Conservation (phyloP, 1,140 invertebrate genomes). For the Maniola jurtina region DNA sequence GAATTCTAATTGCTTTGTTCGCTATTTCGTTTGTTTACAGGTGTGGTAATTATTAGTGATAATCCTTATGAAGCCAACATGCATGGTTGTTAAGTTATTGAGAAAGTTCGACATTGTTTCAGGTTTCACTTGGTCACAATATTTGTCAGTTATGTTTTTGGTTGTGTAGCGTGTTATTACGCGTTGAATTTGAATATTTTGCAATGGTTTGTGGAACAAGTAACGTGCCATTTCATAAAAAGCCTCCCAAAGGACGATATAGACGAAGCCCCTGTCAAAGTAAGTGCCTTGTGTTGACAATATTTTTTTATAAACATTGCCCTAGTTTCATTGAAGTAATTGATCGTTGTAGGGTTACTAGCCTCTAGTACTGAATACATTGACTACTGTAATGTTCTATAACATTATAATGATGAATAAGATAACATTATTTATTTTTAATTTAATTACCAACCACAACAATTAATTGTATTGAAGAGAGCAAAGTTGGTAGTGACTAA, state of each 20-base stretch:
- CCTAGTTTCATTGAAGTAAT: slow-evolving; percentile 20
- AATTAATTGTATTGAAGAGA: too few species aligned
- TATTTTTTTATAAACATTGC: slow-evolving; percentile 20
- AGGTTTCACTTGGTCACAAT: slow-evolving; percentile 73
- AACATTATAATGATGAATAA: too few species aligned
- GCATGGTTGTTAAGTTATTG: slow-evolving; percentile 24
- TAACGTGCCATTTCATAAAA: slow-evolving; percentile 57
- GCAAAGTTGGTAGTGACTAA: too few species aligned
- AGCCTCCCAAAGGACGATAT: slow-evolving; percentile 37
- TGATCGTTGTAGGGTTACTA: slow-evolving; percentile 6
- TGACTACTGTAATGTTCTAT: neutral
- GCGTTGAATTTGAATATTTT: slow-evolving; percentile 56
- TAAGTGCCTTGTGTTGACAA: slow-evolving; percentile 41
- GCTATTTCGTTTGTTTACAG: slow-evolving; percentile 67
- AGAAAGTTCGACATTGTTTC: slow-evolving; percentile 45
- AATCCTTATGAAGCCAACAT: neutral
- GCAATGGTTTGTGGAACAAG: slow-evolving; percentile 54
- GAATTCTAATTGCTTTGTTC: slow-evolving; percentile 55
- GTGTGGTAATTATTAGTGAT: slow-evolving; percentile 32
- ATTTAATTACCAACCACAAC: too few species aligned
- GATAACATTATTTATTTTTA: too few species aligned
- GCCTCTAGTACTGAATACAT: neutral
- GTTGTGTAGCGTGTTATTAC: slow-evolving; percentile 75
- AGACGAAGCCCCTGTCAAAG: slow-evolving; percentile 41
- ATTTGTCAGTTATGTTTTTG: slow-evolving; percentile 67